Base-by-base conservation (phyloP, 2,113 vertebrate genomes). In the Epinephelus fuscoguttatus region DNA sequence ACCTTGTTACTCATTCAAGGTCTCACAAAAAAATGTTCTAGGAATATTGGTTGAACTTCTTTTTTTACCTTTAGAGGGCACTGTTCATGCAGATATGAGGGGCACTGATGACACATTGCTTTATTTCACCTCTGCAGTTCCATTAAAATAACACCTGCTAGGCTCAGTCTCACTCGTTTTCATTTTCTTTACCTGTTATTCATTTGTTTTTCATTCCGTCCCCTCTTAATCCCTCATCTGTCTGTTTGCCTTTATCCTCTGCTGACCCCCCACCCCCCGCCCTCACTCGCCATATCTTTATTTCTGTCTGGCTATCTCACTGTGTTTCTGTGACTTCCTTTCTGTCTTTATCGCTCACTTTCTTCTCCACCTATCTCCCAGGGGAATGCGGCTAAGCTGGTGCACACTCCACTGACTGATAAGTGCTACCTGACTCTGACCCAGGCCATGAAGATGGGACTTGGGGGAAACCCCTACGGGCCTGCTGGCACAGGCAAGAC, bases 401-500 rank as follows among this genome's bases (percentile, higher is more conserved):
- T 99, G 76, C 98, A 98, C 83, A 99, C 98, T 21, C 97, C 98
- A 23, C 89, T 99, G 89, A 99, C 98, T 49, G 98, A 99, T 94
- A 99, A 99, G 86, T 99, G 98, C 91, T 99, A 98, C 93, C 93
- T 99, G 57, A 99, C 98, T 37, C 96, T 99, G 70, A 99, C 97
- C 77, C 98, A 99, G 86, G 98, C 98, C 93, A 97, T 99, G 96
- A 97, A 97, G 92, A 98, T 99, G 97, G 98, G 98, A 17, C 96
- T 99, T 23, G 98, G 98, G 72, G 98, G 98, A 40, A 99, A 99
- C 91, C 98, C 98, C 10, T 99, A 99, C 14, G 98, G 98, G 47
- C 98, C 98, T 1, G 98, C 98, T 37, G 98, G 98, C 78, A 99
- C 98, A 55, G 98, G 98, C 49, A 99, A 99, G 93, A 99, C 98